phyloP scores from a whole-genome alignment of 2,113 vertebrate species.

The Hippocampus abdominalis region DNA sequence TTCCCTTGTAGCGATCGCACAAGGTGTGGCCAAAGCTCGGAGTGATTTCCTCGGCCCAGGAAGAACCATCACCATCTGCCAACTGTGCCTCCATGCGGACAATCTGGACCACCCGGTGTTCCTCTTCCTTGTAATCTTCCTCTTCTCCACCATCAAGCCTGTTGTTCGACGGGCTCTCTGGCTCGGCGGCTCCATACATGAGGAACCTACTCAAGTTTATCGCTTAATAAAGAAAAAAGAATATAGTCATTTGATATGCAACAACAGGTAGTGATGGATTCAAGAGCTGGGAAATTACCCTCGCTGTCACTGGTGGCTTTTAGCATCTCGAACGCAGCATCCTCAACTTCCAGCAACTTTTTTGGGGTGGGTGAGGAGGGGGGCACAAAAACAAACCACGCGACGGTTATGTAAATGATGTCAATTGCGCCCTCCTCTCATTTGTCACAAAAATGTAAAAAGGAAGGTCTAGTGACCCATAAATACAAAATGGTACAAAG shows the following conservation, averaged over 20 bases:
- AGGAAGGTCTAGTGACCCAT: too few relatives aligned
- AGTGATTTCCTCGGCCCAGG: background rate
- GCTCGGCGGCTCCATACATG: background rate
- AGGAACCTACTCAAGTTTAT: background rate
- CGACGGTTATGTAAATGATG: too few relatives aligned
- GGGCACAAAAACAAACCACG: conserved; percentile 7
- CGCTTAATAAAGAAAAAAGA: background rate
- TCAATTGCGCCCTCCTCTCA: too few relatives aligned
- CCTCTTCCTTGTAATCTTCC: background rate
- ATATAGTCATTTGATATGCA: background rate
- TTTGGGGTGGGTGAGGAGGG: conserved; percentile 4
- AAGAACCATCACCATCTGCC: background rate
- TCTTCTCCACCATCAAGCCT: background rate
- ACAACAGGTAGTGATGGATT: background rate
- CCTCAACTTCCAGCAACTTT: conserved; percentile 56
- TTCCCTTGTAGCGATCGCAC: conserved; percentile 31
- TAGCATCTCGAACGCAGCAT: conserved; percentile 45
- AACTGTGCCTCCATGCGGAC: background rate
- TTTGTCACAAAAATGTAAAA: too few relatives aligned
- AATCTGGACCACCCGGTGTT: conserved; percentile 31
- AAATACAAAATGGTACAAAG: too few relatives aligned
- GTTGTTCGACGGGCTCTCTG: background rate
- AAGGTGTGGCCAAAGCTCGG: background rate
- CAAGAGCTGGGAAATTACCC: conserved; percentile 35
- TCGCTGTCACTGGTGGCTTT: conserved; percentile 31